Conservation (phyloP, 2,888 invertebrate species). For the Sinohyriopsis cumingii region DNA sequence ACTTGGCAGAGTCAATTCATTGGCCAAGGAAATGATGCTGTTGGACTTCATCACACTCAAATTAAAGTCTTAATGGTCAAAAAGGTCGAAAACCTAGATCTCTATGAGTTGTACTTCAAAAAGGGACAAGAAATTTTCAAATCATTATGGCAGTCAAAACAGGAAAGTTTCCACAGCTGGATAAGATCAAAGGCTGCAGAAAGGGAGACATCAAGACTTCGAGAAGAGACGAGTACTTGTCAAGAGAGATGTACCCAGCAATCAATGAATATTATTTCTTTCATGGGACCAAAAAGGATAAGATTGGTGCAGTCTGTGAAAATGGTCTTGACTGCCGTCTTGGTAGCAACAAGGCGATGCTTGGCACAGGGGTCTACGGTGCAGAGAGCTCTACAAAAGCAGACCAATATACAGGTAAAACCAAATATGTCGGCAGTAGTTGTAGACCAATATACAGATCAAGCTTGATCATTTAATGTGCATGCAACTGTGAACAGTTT, state of each 20-base stretch:
- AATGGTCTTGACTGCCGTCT: slow-evolving; percentile 46
- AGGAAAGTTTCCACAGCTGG: slow-evolving; percentile 16
- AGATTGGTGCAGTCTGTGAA: slow-evolving; percentile 33
- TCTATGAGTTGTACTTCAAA: slow-evolving; percentile 39
- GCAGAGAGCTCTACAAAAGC: slow-evolving; percentile 57
- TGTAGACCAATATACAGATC: too few species aligned
- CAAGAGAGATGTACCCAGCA: slow-evolving; percentile 33
- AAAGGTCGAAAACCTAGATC: slow-evolving; percentile 48
- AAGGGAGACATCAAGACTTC: slow-evolving; percentile 7
- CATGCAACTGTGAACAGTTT: too few species aligned
- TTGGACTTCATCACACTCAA: slow-evolving; percentile 3
- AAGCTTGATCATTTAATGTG: too few species aligned
- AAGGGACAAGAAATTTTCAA: slow-evolving; percentile 31
- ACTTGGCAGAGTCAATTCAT: slow-evolving; percentile 33
- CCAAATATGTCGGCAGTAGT: too few species aligned
- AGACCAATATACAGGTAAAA: slow-evolving; percentile 42
- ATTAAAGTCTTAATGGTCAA: slow-evolving; percentile 42
- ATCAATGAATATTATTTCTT: slow-evolving; percentile 55
- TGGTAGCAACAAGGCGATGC: slow-evolving; percentile 38
- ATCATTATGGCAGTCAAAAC: slow-evolving; percentile 5
- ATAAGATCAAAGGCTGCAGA: slow-evolving; percentile 11
- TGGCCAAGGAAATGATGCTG: slow-evolving; percentile 52
- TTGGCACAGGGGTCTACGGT: slow-evolving; percentile 54
- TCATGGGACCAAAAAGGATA: slow-evolving; percentile 50
- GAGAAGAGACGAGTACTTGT: slow-evolving; percentile 9